These are phyloP conservation scores for Neodiprion pinetum DNA, from an alignment of 1,140 invertebrate species.

Conservation along the genomic window DNA sequence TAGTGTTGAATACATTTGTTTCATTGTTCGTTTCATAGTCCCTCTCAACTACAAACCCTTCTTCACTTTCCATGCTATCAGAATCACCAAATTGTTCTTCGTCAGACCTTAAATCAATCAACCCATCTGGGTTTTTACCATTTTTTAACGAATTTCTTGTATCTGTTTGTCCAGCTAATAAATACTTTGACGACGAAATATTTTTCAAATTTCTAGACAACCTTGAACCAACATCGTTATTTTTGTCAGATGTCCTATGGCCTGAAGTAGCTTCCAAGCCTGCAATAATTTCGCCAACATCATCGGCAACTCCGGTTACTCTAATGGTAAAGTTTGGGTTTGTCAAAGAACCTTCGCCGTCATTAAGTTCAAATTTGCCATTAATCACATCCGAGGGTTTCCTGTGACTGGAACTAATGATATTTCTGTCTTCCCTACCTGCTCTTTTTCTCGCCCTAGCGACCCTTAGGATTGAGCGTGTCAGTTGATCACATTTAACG, in stretches of 20 bases:
- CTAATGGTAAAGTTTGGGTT: slow-evolving; percentile 43
- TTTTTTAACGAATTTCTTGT: not conserved
- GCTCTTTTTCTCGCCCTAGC: not conserved
- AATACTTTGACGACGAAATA: no score
- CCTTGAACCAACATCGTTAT: no score
- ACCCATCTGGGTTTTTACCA: no score
- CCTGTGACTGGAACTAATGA: not conserved
- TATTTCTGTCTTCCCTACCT: not conserved
- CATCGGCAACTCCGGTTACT: slow-evolving; percentile 46
- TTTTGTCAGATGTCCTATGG: no score
- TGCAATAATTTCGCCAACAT: slow-evolving; percentile 47
- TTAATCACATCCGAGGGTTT: not conserved
- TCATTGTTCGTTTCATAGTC: no score
- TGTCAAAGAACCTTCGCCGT: slow-evolving; percentile 14
- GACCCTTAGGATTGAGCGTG: not conserved
- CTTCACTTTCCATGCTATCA: no score
- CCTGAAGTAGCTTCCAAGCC: slow-evolving; percentile 32
- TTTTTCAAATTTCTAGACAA: no score
- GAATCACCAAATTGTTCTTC: not conserved
- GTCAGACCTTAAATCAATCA: not conserved
- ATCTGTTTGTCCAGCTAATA: not conserved
- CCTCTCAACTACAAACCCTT: no score
- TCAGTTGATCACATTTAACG: not conserved
- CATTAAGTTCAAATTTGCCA: not conserved
- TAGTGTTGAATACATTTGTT: no score